A percentile compares a stretch with the other conserved stretches of the same genome.
Conservation (phyloP, 1,140 invertebrate species). For the Akabosia matsudoensis region DNA sequence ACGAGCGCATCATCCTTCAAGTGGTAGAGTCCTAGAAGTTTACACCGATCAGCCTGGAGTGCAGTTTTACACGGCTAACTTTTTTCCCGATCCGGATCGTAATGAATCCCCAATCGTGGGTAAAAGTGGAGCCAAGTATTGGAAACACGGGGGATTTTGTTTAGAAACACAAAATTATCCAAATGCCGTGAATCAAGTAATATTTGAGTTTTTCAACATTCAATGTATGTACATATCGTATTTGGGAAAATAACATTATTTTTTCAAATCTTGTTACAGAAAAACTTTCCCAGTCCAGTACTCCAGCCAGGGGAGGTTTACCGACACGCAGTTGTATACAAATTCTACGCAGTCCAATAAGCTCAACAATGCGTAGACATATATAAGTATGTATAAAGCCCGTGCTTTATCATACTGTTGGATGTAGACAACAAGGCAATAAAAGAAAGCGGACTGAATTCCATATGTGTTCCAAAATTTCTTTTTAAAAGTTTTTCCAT, state of each 20-base stretch:
- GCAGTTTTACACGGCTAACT: conserved; percentile 84
- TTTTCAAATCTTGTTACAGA: conserved; percentile 53
- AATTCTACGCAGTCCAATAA: conserved; percentile 50
- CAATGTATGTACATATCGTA: conserved; percentile 22
- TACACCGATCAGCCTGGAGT: conserved; percentile 82
- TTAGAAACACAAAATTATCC: conserved; percentile 91
- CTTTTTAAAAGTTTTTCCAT: no score
- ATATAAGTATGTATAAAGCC: background rate
- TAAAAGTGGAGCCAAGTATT: conserved; percentile 67
- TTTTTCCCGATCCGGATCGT: conserved; percentile 58
- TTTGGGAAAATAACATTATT: conserved; percentile 46
- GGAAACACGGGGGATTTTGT: conserved; percentile 76
- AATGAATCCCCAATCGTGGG: conserved; percentile 57
- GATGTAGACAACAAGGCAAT: no score
- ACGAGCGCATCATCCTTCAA: conserved; percentile 59
- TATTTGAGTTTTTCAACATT: conserved; percentile 41
- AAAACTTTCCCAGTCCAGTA: conserved; percentile 69
- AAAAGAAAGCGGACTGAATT: no score
- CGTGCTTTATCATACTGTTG: no score
- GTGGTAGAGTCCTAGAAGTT: conserved; percentile 71
- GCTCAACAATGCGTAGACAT: background rate
- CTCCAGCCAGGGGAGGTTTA: conserved; percentile 71
- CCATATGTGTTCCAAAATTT: no score
- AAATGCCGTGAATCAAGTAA: conserved; percentile 79
- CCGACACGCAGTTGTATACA: conserved; percentile 56